Conservation (phyloP, 1,140 invertebrate species). For the Penaeus vannamei region DNA sequence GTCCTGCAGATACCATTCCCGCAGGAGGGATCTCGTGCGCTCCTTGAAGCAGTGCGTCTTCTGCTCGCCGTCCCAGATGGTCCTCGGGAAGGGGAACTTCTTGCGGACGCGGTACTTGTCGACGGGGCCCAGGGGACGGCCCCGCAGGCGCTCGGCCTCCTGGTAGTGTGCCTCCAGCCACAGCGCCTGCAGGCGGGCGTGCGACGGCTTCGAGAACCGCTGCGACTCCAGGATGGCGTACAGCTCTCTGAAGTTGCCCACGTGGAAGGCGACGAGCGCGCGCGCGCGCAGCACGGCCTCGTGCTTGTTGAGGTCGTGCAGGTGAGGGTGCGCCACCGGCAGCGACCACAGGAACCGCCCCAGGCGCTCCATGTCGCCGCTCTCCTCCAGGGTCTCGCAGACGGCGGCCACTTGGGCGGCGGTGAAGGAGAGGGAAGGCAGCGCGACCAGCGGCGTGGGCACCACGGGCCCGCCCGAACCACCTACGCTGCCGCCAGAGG, state of each 20-base stretch:
- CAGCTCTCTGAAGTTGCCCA: constrained; percentile 92
- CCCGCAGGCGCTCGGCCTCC: constrained; percentile 96
- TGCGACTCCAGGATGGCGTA: constrained; percentile 97
- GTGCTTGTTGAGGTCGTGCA: constrained; percentile 88
- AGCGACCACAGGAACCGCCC: constrained; percentile 97
- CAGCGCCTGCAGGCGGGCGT: constrained; percentile 94
- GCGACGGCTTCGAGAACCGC: constrained; percentile 96
- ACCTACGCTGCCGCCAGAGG: constrained; percentile 70
- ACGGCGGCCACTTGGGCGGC: constrained; percentile 96
- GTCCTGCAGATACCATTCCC: constrained; percentile 99
- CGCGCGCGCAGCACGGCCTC: constrained; percentile 95
- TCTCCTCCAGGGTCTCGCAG: constrained; percentile 98
- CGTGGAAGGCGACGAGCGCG: constrained; percentile 97
- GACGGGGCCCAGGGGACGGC: constrained; percentile 96
- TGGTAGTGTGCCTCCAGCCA: constrained; percentile 99
- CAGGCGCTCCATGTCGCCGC: constrained; percentile 95
- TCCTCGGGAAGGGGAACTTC: constrained; percentile 98
- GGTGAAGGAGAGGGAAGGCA: constrained; percentile 92
- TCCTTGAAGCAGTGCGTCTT: constrained; percentile 99
- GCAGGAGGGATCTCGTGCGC: constrained; percentile 90
- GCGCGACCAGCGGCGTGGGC: constrained; percentile 85
- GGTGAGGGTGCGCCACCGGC: constrained; percentile 92
- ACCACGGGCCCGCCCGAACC: constrained; percentile 75
- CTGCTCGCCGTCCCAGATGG: constrained; percentile 99
- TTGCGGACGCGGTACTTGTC: constrained; percentile 99